Evolutionary conservation across 1,140 invertebrate species (phyloP), one percentile per base, ranked within the genome.

Genomic region (Drosophila tani): DNA sequence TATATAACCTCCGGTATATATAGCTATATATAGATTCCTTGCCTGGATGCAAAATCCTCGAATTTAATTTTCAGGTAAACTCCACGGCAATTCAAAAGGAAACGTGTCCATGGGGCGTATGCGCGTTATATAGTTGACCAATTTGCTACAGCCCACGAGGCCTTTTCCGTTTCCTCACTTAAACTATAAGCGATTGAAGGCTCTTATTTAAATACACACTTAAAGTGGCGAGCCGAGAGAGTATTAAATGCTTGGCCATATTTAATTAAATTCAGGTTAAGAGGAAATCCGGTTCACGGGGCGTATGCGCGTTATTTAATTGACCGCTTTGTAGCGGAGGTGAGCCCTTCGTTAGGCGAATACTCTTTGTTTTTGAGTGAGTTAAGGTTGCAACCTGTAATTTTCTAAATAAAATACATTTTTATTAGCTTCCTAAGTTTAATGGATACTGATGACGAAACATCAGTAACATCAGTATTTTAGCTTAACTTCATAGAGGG

Each of bases 41-140:
- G 68, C 68, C 68, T 45, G 67, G 55, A 69, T 69, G 80, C 83
- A 82, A 64, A 76, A 75, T 84, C 74, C 76, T 81, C 65, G 68
- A 88, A 84, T 88, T 88, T 79, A 88, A 88, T 88, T 88, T 88
- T 73, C 74, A 84, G 69, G 65, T 73, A 84, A 88, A 88, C 73
- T 81, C 68, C 65, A n/a, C 49, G 67, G 41, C 56, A 51, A 50
- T 65, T 41, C 57, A 67, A 67, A 47, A 41, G 27, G 27, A 45
- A 53, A 53, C 67, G 63, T 70, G 67, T 68, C 67, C 67, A 70
- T 56, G 65, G 50, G 56, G 65, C 56, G 57, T 78, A 60, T 76
- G 41, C 62, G 69, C 65, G 50, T 57, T 78, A 57, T 68, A 60
- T 45, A 60, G 74, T 78, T 78, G 64, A 68, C 64, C 67, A 70